phyloP scores from a whole-genome alignment of 2,888 invertebrate genomes.

The Ganaspis brasiliensis region DNA sequence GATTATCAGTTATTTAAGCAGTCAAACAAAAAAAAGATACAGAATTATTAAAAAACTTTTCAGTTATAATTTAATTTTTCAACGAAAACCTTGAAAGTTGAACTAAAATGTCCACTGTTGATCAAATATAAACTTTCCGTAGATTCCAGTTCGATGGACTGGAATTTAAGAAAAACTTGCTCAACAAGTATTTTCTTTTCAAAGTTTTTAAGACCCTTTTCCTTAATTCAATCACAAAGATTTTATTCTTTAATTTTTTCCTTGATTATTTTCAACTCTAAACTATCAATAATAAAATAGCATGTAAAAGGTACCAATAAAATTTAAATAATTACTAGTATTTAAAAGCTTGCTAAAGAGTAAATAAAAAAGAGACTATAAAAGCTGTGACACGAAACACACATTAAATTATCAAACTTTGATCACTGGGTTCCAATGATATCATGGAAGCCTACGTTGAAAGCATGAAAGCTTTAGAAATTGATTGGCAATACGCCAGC shows the following conservation, averaged over 20 bases:
- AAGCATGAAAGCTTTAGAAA: slow-evolving; percentile 22
- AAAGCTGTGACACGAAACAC: not conserved
- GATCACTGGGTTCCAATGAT: slow-evolving; percentile 10
- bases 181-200: not conserved
- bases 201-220: not conserved
- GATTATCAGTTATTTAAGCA: no score
- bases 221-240: not conserved
- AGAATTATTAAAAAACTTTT: not conserved
- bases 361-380: not conserved
- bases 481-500: slow-evolving; percentile 5
- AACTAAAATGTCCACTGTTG: not conserved
- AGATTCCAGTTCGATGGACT: slow-evolving; percentile 6
- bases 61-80: no score
- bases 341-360: not conserved
- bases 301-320: no score
- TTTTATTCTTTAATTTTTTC: not conserved
- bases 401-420: slow-evolving; percentile 5
- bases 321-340: no score
- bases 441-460: not conserved
- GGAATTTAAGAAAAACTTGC: not conserved
- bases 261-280: not conserved
- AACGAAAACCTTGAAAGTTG: not conserved
- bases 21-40: not conserved
- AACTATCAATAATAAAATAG: no score
- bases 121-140: not conserved